Percentiles rank a stretch among this genome's conserved stretches.
These are phyloP conservation scores for Serilophus lunatus DNA, from an alignment of 2,113 vertebrate species.

Conservation along the genomic window DNA sequence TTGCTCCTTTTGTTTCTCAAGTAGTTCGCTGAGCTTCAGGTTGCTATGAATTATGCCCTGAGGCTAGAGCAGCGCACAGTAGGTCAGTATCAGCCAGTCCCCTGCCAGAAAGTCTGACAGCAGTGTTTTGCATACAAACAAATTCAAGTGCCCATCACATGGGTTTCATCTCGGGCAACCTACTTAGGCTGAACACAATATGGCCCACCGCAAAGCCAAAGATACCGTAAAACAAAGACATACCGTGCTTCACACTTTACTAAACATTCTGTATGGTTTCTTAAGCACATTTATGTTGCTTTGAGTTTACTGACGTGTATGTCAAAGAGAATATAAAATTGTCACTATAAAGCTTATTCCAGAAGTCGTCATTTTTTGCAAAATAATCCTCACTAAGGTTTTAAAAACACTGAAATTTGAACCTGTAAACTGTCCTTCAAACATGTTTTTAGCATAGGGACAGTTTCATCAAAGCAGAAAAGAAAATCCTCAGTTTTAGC, in stretches of 20 bases:
- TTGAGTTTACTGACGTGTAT: background rate
- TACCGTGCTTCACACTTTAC: background rate
- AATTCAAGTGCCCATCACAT: background rate
- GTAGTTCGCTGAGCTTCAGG: background rate
- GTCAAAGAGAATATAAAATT: slow-evolving; percentile 13
- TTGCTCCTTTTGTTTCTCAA: background rate
- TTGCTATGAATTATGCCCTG: background rate
- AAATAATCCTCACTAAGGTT: background rate
- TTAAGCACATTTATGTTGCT: background rate
- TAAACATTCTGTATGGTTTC: background rate
- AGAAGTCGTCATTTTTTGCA: background rate
- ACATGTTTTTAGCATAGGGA: background rate
- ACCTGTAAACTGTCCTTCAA: background rate
- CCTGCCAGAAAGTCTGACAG: background rate
- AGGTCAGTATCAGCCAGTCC: background rate
- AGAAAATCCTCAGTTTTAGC: background rate
- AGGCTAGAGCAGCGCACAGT: background rate
- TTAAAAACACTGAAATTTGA: background rate
- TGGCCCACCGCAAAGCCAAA: background rate
- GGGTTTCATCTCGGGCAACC: background rate
- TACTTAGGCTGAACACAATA: background rate
- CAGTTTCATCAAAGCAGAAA: background rate
- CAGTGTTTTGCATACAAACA: background rate
- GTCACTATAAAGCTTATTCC: background rate
- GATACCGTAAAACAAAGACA: background rate